Base-by-base conservation (phyloP, 2,797 vertebrate genomes). In the Apogon talboti region DNA sequence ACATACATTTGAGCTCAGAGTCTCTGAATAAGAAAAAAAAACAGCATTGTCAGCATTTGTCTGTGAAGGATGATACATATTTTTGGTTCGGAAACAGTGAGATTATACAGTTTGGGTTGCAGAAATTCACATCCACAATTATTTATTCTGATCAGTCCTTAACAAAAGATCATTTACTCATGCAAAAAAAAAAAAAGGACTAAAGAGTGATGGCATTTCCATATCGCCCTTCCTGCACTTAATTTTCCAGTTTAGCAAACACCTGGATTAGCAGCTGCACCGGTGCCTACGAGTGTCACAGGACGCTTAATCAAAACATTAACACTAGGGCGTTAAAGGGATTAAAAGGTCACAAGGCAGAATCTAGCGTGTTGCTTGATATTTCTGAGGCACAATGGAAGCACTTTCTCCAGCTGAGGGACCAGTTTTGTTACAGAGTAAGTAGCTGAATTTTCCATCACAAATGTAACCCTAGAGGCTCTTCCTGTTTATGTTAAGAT, bases 361-460 rank as follows among this genome's bases (percentile, higher is more conserved):
- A 78, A 51, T 35, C 21, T 1, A 16, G 11, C 51, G 51, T 21
- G 24, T 38, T 43, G 38, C 59, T 63, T 53, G 18, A 66, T 63
- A 46, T 21, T 71, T 19, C 59, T 58, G 21, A 55, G 33, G 45
- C 50, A 40, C 6, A 50, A 6, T 54, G 49, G 30, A 35, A 71
- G 45, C 38, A 33, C 50, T 53, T 52, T 57, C 60, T 49, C 44
- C 48, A 24, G 54, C 71, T 53, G 65, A 52, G 24, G 15, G 38
- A 46, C 47, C 43, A 19, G 66, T 49, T 28, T 61, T 70, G 75
- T 86, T 54, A 70, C 65, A 72, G 52, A 83, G 53, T 57, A 69
- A 84, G 62, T 55, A 30, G 67, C 51, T 67, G 62, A 79, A 82
- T 86, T 90, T 92, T 91, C 86, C 90, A 90, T 89, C 70, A 82